Percentiles rank a stretch among this genome's conserved stretches.
Conservation (phyloP, 2,888 invertebrate genomes). For the Cynaeus angustus region DNA sequence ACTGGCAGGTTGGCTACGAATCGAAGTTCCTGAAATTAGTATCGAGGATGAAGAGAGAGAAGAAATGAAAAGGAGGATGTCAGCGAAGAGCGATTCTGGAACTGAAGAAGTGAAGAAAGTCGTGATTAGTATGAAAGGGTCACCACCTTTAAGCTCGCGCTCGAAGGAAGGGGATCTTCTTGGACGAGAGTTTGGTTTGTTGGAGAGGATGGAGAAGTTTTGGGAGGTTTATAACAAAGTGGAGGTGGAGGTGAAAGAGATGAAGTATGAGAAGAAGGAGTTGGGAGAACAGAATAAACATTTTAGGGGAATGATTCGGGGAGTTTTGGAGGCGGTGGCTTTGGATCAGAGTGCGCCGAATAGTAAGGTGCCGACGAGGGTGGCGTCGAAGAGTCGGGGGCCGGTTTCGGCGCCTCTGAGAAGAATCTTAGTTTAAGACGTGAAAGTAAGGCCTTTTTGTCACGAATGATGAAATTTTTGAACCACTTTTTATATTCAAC, state of each 20-base stretch:
- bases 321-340: conserved; percentile 67
- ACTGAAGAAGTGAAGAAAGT: conserved; percentile 37
- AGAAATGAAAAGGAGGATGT: conserved; percentile 10
- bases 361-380: conserved; percentile 58
- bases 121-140: conserved; percentile 38
- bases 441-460: too few species aligned
- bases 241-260: conserved; percentile 64
- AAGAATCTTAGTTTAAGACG: conserved; percentile 18
- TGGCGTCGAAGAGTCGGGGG: conserved; percentile 55
- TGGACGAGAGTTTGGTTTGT: conserved; percentile 53
- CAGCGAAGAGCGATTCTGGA: conserved; percentile 19
- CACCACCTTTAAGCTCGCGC: conserved; percentile 29
- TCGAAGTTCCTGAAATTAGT: background rate
- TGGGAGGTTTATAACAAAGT: conserved; percentile 74
- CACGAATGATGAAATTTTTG: too few species aligned
- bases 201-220: conserved; percentile 71
- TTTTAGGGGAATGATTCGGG: conserved; percentile 66
- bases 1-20: conserved; percentile 56
- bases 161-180: conserved; percentile 37
- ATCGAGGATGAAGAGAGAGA: conserved; percentile 19
- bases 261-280: conserved; percentile 71
- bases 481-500: too few species aligned
- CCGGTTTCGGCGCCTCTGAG: conserved; percentile 44
- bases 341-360: conserved; percentile 57
- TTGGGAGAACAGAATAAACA: conserved; percentile 72